Percentiles rank a stretch among this genome's conserved stretches.
These are phyloP conservation scores for Asarcornis scutulata DNA, from an alignment of 2,113 vertebrate genomes.

Conservation along the genomic window DNA sequence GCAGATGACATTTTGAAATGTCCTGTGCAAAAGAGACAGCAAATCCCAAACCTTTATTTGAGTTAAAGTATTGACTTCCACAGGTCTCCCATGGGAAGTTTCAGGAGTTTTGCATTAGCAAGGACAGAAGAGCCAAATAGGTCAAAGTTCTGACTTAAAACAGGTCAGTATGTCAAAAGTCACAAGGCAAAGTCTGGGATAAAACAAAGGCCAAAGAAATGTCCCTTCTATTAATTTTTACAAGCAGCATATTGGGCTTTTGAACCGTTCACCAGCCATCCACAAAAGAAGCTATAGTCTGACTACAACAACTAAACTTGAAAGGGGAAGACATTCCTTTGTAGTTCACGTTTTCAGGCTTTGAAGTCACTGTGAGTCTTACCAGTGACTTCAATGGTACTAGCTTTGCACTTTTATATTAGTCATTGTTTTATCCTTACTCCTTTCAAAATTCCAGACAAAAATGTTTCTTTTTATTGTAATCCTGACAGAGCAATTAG, in stretches of 20 bases:
- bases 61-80: not conserved
- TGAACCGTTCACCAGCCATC: not conserved
- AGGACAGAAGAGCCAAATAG: not conserved
- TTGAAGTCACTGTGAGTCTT: conserved; percentile 60
- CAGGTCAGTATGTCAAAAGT: conserved; percentile 1
- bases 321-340: conserved; percentile 55
- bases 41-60: not conserved
- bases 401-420: conserved; percentile 37
- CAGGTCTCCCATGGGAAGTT: not conserved
- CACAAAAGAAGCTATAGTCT: conserved; percentile 27
- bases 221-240: conserved; percentile 36
- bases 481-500: conserved; percentile 69
- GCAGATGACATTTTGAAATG: not conserved
- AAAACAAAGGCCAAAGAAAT: conserved; percentile 40
- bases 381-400: conserved; percentile 55
- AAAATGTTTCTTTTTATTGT: conserved; percentile 58
- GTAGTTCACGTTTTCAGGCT: conserved; percentile 16
- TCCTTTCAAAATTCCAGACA: conserved; percentile 58
- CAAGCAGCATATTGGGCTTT: not conserved
- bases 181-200: not conserved
- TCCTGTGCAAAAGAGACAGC: not conserved
- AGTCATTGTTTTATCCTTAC: conserved; percentile 65
- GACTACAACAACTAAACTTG: conserved; percentile 35
- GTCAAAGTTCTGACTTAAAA: conserved; percentile 2
- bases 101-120: not conserved